Percentiles rank a stretch among this genome's conserved stretches.
Conservation (phyloP, 2,888 invertebrate species). For the Callinectes sapidus region DNA sequence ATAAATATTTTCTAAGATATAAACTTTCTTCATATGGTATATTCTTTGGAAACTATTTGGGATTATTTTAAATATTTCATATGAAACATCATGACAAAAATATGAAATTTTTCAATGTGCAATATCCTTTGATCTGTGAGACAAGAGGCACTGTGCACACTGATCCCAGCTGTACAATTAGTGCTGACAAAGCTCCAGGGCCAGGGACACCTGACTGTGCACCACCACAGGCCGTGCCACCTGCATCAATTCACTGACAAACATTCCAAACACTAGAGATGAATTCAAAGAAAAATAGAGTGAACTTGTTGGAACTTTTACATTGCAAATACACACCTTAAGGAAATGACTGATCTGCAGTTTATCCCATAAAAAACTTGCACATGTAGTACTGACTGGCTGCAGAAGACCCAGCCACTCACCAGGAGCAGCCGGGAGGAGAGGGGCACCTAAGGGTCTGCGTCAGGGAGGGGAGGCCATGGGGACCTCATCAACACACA, state of each 20-base stretch:
- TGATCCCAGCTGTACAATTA: not conserved
- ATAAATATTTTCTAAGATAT: not conserved
- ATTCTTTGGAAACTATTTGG: not conserved
- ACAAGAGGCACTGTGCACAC: slow-evolving; percentile 16
- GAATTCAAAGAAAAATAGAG: slow-evolving; percentile 8
- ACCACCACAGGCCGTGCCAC: not conserved
- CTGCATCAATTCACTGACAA: not conserved
- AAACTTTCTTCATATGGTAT: slow-evolving; percentile 12
- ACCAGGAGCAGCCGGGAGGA: slow-evolving; percentile 60
- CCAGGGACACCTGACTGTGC: not conserved
- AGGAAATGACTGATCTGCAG: slow-evolving; percentile 45
- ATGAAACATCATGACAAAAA: not conserved
- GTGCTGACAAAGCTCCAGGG: slow-evolving; percentile 5
- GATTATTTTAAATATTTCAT: slow-evolving; percentile 13
- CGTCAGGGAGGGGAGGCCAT: slow-evolving; percentile 24
- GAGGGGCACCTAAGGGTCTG: slow-evolving; percentile 26
- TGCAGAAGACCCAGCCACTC: slow-evolving; percentile 49
- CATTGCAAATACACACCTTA: slow-evolving; percentile 17
- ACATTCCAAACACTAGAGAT: slow-evolving; percentile 17
- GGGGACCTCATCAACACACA: not conserved
- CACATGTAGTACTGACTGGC: slow-evolving; percentile 50
- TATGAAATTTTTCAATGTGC: not conserved
- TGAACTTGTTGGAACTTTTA: not conserved
- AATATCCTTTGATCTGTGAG: slow-evolving; percentile 1
- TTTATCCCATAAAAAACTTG: slow-evolving; percentile 59